phyloP scores from a whole-genome alignment of 2,113 vertebrate genomes.

The Fregetta grallaria region DNA sequence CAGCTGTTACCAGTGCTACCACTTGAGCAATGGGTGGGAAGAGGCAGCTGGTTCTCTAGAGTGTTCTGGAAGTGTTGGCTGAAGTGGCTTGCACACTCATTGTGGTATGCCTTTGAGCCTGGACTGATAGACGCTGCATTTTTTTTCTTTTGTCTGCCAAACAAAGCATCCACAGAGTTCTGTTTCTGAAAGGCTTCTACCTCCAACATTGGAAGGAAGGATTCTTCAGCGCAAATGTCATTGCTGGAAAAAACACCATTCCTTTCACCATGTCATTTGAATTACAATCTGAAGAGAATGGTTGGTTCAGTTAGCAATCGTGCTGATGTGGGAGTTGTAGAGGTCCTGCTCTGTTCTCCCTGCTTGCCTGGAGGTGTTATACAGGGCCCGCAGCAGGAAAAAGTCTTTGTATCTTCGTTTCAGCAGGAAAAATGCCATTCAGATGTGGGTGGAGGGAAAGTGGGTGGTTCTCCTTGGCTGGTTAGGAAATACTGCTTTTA shows the following conservation, averaged over 20 bases:
- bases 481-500: conserved; percentile 37
- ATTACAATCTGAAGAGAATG: background rate
- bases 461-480: conserved; percentile 26
- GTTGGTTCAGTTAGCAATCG: background rate
- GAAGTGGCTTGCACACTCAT: rapidly evolving
- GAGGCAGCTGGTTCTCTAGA: background rate
- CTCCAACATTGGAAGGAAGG: background rate
- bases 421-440: background rate
- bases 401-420: background rate
- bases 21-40: background rate
- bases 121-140: background rate
- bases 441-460: background rate
- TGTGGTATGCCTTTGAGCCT: no score
- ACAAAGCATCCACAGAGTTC: background rate
- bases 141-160: background rate
- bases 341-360: background rate
- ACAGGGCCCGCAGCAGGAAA: background rate
- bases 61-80: background rate
- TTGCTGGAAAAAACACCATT: background rate
- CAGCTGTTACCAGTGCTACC: background rate
- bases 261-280: background rate
- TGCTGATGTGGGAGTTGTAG: background rate
- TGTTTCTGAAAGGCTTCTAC: background rate
- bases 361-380: background rate
- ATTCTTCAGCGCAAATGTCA: background rate